Base-by-base conservation (phyloP, 2,888 invertebrate genomes). In the Pinctada fucata region DNA sequence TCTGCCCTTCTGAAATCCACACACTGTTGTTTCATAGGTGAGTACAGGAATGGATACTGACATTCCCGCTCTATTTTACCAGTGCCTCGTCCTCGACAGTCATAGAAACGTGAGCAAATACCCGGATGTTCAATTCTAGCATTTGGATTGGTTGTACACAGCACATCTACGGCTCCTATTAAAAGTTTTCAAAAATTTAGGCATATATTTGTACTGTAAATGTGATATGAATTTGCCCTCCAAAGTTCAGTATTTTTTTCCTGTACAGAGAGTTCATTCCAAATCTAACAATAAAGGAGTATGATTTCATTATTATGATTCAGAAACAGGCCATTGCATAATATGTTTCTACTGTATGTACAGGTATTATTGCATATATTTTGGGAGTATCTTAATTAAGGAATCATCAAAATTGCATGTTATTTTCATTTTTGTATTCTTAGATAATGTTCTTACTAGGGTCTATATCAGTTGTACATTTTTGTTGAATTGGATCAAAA, bases 81-180 rank as follows among this genome's bases (percentile, higher is more conserved):
- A 73, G 51, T 83, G 79, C 16, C 65, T 8, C 8, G 80, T 64
- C 1, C 74, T 67, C 48, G 67, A 52, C 89, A 89, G 79, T 86
- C 84, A 73, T 85, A 83, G 75, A 83, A 88, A 52, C 82, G 82
- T 3, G 86, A 86, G 74, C 89, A 89, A 82, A 84, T 80, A 5
- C 81, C 78, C 0, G 88, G 89, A 75, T 88, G 83, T 13, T 82
- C 78, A 48, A 83, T 78, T n/a, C 78, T 79, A 3, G 80, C 84
- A 65, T 81, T 79, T n/a, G 86, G 76, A 72, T 84, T 82, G 3
- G 81, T 77, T 8, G 80, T 82, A 73, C 89, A 89, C 72, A 81
- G 86, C 4, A 83, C 80, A 64, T 86, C 83, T 2, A 88, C 81
- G 3, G 86, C 84, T 45, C 85, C 89, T 89, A 79, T 6, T 83